Evolutionary conservation across 2,888 invertebrate genomes (phyloP).

Genomic region (Argyra leucocephala): DNA sequence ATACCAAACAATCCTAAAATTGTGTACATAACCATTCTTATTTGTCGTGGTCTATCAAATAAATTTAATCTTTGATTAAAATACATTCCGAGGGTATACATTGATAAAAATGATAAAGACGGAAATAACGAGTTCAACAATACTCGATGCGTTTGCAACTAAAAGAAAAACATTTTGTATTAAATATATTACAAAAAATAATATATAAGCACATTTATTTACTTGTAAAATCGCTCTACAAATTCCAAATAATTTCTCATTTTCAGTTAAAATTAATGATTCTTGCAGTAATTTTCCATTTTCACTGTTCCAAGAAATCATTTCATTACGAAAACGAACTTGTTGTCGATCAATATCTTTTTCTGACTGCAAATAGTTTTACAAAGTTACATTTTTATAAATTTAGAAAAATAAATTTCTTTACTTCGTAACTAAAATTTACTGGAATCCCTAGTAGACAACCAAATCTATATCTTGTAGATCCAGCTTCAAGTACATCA

Average conservation of each 20-base stretch:
- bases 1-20: constrained; percentile 50
- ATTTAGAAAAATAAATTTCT: neutral
- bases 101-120: constrained; percentile 43
- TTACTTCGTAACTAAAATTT: constrained; percentile 53
- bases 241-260: constrained; percentile 71
- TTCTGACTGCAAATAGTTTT: constrained; percentile 27
- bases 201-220: neutral
- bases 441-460: constrained; percentile 63
- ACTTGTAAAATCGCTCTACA: constrained; percentile 59
- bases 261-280: constrained; percentile 62
- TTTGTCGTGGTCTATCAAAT: constrained; percentile 46
- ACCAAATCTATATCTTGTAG: constrained; percentile 50
- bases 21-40: constrained; percentile 47
- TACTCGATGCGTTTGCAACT: constrained; percentile 50
- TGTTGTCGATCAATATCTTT: constrained; percentile 50
- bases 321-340: constrained; percentile 53
- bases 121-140: constrained; percentile 50
- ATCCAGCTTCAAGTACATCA: constrained; percentile 58
- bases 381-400: neutral
- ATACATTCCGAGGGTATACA: constrained; percentile 47
- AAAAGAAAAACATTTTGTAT: neutral
- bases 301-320: constrained; percentile 56
- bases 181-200: neutral
- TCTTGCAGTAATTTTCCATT: constrained; percentile 54
- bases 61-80: constrained; percentile 51